These are phyloP conservation scores for Threskiornis aethiopicus DNA, from an alignment of 2,797 vertebrate species.

Conservation along the genomic window DNA sequence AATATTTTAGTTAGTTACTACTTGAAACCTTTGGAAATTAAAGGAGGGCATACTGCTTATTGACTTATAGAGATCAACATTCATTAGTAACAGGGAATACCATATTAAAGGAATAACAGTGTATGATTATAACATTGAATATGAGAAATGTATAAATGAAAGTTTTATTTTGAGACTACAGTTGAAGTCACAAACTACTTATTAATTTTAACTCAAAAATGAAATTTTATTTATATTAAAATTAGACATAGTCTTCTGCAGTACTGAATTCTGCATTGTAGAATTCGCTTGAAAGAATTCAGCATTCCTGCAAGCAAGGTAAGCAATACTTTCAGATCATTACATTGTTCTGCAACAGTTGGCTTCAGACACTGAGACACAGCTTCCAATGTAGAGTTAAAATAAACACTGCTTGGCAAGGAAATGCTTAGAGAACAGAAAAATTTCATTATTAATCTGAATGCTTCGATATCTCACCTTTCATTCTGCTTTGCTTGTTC, in stretches of 20 bases:
- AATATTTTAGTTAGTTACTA: neutral
- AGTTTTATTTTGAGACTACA: neutral
- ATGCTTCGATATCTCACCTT: constrained; percentile 70
- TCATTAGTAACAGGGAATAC: neutral
- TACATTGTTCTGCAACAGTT: neutral
- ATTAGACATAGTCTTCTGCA: neutral
- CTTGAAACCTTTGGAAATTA: neutral
- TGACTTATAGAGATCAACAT: neutral
- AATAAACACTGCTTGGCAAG: neutral
- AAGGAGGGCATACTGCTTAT: neutral
- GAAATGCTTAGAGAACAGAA: neutral
- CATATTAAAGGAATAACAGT: neutral
- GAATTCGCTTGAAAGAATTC: neutral
- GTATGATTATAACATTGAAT: neutral
- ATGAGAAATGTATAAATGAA: neutral
- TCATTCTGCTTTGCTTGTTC: constrained; percentile 64
- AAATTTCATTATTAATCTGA: neutral
- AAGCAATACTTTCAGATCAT: neutral
- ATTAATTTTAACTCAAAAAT: neutral
- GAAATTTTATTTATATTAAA: neutral
- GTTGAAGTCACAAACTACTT: neutral
- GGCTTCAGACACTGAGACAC: neutral
- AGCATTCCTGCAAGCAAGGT: neutral
- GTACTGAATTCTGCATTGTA: neutral
- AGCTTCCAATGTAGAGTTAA: neutral